Evolutionary conservation across 2,113 vertebrate genomes (phyloP).

Genomic region (Peromyscus maniculatus): DNA sequence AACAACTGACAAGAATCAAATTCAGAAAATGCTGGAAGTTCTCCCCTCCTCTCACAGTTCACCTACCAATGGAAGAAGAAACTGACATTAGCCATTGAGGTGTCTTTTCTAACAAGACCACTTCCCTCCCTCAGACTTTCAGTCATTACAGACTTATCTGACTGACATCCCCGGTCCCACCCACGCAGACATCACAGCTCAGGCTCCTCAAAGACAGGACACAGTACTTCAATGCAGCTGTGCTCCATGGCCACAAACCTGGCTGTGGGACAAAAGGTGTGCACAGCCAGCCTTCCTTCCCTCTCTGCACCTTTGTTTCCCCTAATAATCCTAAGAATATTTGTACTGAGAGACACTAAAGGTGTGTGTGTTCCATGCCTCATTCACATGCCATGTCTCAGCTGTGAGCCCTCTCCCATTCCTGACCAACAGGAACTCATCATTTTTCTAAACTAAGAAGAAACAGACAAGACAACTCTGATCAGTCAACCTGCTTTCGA

Average conservation of each 20-base stretch:
- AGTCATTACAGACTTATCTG: neutral
- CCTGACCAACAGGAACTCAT: neutral
- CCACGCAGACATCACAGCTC: neutral
- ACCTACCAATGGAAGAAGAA: neutral
- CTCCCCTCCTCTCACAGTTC: neutral
- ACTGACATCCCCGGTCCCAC: neutral
- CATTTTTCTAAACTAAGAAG: slow-evolving; percentile 19
- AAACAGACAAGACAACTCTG: neutral
- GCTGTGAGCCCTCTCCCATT: neutral
- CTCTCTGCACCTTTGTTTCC: neutral
- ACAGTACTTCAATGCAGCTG: neutral
- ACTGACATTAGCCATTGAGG: neutral
- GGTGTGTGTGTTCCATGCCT: neutral
- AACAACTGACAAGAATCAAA: neutral
- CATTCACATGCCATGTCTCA: neutral
- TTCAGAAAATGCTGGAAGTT: neutral
- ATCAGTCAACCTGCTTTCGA: slow-evolving; percentile 7
- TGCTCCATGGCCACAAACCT: neutral
- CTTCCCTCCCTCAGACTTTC: neutral
- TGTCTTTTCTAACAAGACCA: neutral
- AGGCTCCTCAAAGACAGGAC: neutral
- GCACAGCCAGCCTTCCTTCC: neutral
- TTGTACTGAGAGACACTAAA: neutral
- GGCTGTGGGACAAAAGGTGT: neutral
- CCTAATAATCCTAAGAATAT: neutral